Evolutionary conservation across 2,797 vertebrate species (phyloP).

Genomic region (Acanthopagrus latus): DNA sequence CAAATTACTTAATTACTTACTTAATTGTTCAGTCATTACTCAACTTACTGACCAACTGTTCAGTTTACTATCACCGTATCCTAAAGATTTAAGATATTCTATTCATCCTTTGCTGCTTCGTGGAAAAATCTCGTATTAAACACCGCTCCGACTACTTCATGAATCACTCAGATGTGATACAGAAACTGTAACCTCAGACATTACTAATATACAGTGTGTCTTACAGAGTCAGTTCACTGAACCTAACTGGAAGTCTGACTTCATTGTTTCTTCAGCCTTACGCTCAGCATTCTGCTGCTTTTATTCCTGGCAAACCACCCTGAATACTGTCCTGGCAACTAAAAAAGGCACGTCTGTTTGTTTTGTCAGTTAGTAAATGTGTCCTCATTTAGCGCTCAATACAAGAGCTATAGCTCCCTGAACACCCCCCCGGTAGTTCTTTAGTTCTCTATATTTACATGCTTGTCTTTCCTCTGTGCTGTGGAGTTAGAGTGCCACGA

Average conservation of each 20-base stretch:
- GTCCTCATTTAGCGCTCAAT: constrained; percentile 49
- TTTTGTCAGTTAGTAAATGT: constrained; percentile 61
- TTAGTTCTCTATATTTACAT: constrained; percentile 36
- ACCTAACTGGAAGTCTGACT: constrained; percentile 51
- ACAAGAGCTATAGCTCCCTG: constrained; percentile 50
- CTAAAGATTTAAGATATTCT: neutral
- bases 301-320: constrained; percentile 59
- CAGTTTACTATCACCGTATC: neutral
- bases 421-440: constrained; percentile 38
- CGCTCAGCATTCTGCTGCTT: constrained; percentile 20
- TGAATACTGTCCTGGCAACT: constrained; percentile 49
- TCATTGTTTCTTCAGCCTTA: constrained; percentile 18
- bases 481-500: constrained; percentile 45
- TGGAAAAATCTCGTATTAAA: constrained; percentile 24
- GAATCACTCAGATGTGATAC: constrained; percentile 37
- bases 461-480: constrained; percentile 49
- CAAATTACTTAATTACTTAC: too few relatives aligned
- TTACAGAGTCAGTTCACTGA: constrained; percentile 5
- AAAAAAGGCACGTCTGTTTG: constrained; percentile 46
- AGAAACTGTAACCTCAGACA: constrained; percentile 26
- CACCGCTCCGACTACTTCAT: constrained; percentile 30
- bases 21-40: too few relatives aligned
- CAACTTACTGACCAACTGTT: too few relatives aligned
- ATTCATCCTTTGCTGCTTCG: constrained; percentile 23
- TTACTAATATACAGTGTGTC: constrained; percentile 21